Evolutionary conservation across 30 jellyfish, hydroid and myxozoan species (phyloP).

Genomic region (Aurelia sp.): DNA sequence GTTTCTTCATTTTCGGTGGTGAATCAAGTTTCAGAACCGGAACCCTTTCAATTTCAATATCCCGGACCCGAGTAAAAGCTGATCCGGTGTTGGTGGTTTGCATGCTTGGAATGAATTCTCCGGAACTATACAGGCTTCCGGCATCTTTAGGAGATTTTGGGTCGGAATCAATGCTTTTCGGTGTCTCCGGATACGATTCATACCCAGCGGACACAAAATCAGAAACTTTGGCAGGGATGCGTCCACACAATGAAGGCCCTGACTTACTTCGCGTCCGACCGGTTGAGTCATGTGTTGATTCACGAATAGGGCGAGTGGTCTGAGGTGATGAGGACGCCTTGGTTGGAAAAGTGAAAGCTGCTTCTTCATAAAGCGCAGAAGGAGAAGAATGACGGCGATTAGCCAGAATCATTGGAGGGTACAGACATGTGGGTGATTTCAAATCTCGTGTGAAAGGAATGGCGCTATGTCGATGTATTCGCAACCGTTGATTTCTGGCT

Average conservation of each 20-base stretch:
- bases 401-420: slow-evolving; percentile 67
- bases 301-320: neutral
- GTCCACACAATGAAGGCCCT: slow-evolving; percentile 24
- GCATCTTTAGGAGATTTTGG: neutral
- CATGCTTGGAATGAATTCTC: neutral
- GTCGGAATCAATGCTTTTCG: neutral
- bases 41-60: slow-evolving; percentile 40
- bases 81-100: slow-evolving; percentile 10
- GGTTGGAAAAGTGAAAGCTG: slow-evolving; percentile 50
- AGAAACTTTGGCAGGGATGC: neutral
- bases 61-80: slow-evolving; percentile 29
- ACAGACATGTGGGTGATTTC: slow-evolving; percentile 67
- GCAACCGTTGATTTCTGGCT: slow-evolving; percentile 33
- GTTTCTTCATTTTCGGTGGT: slow-evolving; percentile 70
- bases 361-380: slow-evolving; percentile 63
- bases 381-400: slow-evolving; percentile 81
- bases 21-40: slow-evolving; percentile 67
- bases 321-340: slow-evolving; percentile 28
- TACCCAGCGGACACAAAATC: neutral
- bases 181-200: neutral
- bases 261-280: slow-evolving; percentile 34
- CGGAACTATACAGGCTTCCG: neutral
- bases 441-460: slow-evolving; percentile 47
- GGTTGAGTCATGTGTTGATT: neutral
- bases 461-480: slow-evolving; percentile 57